Conservation (phyloP, 2,113 vertebrate genomes). For the Solenodon paradoxus region DNA sequence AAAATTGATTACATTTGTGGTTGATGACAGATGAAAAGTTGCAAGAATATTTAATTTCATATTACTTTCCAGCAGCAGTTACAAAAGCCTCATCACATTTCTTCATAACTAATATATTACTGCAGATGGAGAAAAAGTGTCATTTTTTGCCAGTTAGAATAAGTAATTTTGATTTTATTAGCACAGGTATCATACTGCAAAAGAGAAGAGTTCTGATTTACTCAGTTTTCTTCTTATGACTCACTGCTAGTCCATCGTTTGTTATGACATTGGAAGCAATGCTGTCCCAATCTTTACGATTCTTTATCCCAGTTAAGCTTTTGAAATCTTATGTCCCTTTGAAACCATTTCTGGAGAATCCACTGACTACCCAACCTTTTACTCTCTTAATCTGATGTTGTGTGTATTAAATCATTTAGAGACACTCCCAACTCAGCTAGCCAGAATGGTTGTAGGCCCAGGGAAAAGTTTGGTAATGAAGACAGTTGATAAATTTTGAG, state of each 20-base stretch:
- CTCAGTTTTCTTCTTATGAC: neutral
- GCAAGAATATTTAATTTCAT: slow-evolving; percentile 26
- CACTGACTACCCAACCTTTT: neutral
- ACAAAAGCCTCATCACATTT: neutral
- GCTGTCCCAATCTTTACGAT: neutral
- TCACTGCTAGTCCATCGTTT: neutral
- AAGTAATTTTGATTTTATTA: slow-evolving; percentile 37
- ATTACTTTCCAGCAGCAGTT: neutral
- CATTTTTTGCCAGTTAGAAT: neutral
- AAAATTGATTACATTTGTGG: neutral
- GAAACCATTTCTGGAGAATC: neutral
- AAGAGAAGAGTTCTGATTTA: neutral
- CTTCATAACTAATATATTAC: slow-evolving; percentile 25
- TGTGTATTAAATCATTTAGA: neutral
- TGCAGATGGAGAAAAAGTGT: neutral
- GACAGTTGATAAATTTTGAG: neutral
- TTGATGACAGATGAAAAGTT: neutral
- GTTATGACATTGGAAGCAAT: neutral
- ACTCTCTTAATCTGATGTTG: neutral
- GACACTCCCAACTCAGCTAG: neutral
- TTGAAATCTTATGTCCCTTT: neutral
- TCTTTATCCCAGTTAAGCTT: neutral
- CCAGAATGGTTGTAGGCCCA: neutral
- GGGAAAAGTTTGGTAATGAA: neutral
- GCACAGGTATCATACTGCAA: neutral